Percentiles rank a stretch among this genome's conserved stretches.
Conservation (phyloP, 1,140 invertebrate species). For the Dinothrombium tinctorium region DNA sequence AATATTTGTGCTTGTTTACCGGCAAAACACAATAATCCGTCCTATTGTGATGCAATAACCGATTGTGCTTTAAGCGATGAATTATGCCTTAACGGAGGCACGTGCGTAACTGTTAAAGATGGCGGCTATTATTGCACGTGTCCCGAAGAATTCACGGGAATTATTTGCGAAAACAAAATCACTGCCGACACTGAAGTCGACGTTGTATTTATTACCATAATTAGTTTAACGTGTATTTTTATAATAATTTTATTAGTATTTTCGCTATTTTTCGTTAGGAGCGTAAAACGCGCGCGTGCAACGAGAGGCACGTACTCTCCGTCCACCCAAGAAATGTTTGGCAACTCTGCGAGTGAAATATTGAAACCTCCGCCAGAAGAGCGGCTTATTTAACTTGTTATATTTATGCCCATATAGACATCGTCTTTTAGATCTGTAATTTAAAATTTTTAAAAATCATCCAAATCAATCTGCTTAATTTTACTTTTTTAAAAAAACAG, state of each 20-base stretch:
- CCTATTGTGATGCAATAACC: no score
- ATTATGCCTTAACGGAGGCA: no score
- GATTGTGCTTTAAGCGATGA: no score
- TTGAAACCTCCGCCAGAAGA: constrained; percentile 92
- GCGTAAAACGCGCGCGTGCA: constrained; percentile 78
- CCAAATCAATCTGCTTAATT: no score
- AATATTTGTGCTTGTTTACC: no score
- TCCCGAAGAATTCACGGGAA: constrained; percentile 31
- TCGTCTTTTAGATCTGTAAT: no score
- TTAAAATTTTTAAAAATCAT: no score
- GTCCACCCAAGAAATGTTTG: constrained; percentile 80
- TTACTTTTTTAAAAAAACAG: no score
- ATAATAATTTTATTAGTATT: constrained; percentile 34
- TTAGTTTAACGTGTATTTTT: constrained; percentile 13
- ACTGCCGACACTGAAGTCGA: neutral
- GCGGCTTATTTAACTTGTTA: constrained; percentile 51
- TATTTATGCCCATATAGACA: no score
- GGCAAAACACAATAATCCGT: no score
- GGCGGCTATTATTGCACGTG: constrained; percentile 10
- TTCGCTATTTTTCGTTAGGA: constrained; percentile 43
- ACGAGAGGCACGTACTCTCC: constrained; percentile 90
- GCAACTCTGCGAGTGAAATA: constrained; percentile 66
- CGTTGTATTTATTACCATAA: constrained; percentile 6
- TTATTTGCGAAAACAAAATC: constrained; percentile 9
- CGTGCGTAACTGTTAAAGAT: no score